Conservation (phyloP, 2,113 vertebrate species). For the Rhinoptilus africanus region DNA sequence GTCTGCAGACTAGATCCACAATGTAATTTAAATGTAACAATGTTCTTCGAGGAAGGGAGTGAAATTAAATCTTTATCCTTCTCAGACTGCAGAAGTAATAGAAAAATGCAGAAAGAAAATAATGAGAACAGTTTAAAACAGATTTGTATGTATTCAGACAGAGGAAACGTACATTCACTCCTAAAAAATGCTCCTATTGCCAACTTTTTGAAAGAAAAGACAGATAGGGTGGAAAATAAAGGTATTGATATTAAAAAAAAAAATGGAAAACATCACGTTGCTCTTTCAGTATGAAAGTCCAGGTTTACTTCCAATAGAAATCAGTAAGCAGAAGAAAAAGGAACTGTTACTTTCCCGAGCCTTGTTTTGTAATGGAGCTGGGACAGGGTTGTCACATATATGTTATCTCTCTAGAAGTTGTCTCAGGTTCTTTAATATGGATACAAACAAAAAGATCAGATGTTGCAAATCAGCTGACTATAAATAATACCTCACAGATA, state of each 20-base stretch:
- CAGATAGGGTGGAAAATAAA: fast-evolving
- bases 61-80: neutral
- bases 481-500: neutral
- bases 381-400: neutral
- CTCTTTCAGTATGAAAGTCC: neutral
- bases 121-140: neutral
- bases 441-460: neutral
- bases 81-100: neutral
- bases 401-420: neutral
- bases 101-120: neutral
- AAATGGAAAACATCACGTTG: neutral
- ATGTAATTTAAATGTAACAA: neutral
- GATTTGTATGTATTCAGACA: neutral
- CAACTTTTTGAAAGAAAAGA: neutral
- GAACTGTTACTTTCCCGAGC: neutral
- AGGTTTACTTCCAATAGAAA: neutral
- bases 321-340: neutral
- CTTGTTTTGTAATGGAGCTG: neutral
- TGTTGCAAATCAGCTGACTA: neutral
- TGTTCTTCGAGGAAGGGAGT: neutral
- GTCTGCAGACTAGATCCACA: neutral
- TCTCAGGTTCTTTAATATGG: neutral
- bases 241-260: neutral
- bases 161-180: neutral
- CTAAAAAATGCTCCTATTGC: neutral